Conservation (phyloP, 2,113 vertebrate species). For the Tragelaphus buxtoni region DNA sequence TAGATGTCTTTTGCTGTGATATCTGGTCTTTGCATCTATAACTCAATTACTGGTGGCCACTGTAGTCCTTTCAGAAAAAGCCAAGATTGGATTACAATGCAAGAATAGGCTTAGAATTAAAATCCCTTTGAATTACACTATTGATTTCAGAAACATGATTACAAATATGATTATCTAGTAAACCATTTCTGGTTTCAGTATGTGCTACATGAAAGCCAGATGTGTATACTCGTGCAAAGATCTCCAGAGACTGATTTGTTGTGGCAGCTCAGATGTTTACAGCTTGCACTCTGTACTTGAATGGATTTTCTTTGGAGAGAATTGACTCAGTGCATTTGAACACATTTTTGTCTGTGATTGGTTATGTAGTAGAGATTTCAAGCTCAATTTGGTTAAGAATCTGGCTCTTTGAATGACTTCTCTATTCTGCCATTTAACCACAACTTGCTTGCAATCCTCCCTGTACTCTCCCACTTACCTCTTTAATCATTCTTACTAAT, state of each 20-base stretch:
- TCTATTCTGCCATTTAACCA: constrained; percentile 3
- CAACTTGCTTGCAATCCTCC: neutral
- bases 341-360: constrained; percentile 41
- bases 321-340: constrained; percentile 42
- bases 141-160: constrained; percentile 43
- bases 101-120: neutral
- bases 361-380: constrained; percentile 37
- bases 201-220: constrained; percentile 29
- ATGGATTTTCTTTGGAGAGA: constrained; percentile 34
- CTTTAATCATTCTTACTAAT: constrained; percentile 52
- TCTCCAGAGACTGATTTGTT: constrained; percentile 35
- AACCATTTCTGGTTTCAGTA: constrained; percentile 44
- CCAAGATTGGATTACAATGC: constrained; percentile 32
- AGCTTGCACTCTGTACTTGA: constrained; percentile 22
- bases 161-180: constrained; percentile 51
- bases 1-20: neutral
- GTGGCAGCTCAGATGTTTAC: constrained; percentile 47
- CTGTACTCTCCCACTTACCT: neutral
- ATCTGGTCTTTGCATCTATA: neutral
- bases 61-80: neutral
- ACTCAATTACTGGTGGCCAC: neutral
- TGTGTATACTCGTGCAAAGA: neutral
- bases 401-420: constrained; percentile 45
- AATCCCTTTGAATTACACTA: neutral
- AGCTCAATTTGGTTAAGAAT: constrained; percentile 49